Base-by-base conservation (phyloP, 2,888 invertebrate genomes). In the Temnothorax rugatulus region DNA sequence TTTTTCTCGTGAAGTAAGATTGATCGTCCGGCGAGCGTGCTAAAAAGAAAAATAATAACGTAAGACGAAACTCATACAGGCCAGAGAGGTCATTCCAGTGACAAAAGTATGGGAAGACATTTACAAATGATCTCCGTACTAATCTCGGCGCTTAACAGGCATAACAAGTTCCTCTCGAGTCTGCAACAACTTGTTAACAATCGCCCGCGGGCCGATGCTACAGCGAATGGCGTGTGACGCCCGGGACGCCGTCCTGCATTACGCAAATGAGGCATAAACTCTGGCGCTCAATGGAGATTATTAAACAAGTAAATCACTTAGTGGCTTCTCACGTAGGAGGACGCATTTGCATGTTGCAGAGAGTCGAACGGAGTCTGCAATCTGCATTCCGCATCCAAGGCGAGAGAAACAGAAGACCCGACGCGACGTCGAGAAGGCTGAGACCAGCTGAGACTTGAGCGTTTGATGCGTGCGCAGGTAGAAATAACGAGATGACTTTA, bases 221-320 rank as follows among this genome's bases (percentile, higher is more conserved):
- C 41, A 50, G 66, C 71, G 61, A 76, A 68, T 63, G 84, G 59
- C 59, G 83, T 82, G 84, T 79, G 68, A 76, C 54, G 74, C 81
- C 79, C 68, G 41, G 71, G 74, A 74, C 86, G 74, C 66, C 87
- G 87, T 85, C 86, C 86, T 86, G 86, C 88, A 90, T 91, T 91
- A 91, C 88, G 91, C 88, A 90, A 92, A 92, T 90, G 89, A 92
- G 89, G 87, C 89, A 88, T 92, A 90, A 92, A 92, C 92, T 92
- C 82, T 82, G 84, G 68, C 73, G 87, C 84, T 90, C 92, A 86
- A 91, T 92, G 90, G 87, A 89, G 89, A 91, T 92, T 92, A 91
- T 92, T 91, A 92, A 92, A 91, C 90, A 89, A 90, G 87, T 91
- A 90, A 92, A 92, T 91, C 90, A 89, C 88, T 91, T 86, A 88